phyloP scores from a whole-genome alignment of 2,113 vertebrate species.

The Progne subis region DNA sequence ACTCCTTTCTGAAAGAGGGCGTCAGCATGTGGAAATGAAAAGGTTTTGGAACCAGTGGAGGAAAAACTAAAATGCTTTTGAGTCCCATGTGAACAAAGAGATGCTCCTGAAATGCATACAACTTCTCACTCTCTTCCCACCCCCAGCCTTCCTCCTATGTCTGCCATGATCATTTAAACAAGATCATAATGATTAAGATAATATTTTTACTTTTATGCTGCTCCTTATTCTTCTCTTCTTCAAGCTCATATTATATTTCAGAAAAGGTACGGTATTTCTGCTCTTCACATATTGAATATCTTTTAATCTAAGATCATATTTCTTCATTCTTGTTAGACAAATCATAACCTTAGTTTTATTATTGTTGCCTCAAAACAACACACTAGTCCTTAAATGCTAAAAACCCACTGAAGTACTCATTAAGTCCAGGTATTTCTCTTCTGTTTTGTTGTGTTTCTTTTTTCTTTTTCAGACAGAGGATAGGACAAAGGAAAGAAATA shows the following conservation, averaged over 20 bases:
- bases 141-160: fast-evolving
- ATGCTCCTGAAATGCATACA: neutral
- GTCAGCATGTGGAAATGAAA: neutral
- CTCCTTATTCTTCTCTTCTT: neutral
- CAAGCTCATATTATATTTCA: neutral
- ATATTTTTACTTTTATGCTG: neutral
- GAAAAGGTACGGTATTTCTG: neutral
- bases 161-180: neutral
- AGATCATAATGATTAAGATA: neutral
- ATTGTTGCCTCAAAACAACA: neutral
- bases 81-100: neutral
- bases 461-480: neutral
- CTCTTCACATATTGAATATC: neutral
- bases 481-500: neutral
- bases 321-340: neutral
- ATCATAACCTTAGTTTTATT: neutral
- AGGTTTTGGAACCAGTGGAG: neutral
- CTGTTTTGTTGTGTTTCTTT: neutral
- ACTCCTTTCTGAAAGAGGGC: neutral
- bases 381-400: neutral
- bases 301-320: neutral
- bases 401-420: fast-evolving
- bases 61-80: fast-evolving
- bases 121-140: neutral
- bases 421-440: neutral